These are phyloP conservation scores for Nyctereutes procyonoides DNA, from an alignment of 2,113 vertebrate species.

Conservation along the genomic window DNA sequence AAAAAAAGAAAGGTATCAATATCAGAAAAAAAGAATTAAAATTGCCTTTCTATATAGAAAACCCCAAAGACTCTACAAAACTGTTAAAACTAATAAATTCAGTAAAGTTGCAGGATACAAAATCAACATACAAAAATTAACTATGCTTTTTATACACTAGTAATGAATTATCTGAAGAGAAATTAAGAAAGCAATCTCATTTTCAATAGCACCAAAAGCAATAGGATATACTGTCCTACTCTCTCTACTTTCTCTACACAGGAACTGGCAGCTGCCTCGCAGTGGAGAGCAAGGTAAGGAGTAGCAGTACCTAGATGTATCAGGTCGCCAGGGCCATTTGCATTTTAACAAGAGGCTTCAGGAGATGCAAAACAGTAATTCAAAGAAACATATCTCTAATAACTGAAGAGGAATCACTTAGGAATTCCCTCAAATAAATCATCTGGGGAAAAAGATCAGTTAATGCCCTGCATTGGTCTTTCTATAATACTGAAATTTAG, in stretches of 20 bases:
- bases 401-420: neutral
- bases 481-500: neutral
- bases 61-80: neutral
- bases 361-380: neutral
- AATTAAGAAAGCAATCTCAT: neutral
- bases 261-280: neutral
- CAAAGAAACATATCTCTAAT: neutral
- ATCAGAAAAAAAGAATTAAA: no score
- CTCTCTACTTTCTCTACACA: neutral
- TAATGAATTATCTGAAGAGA: neutral
- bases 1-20: no score
- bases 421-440: neutral
- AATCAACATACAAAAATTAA: neutral
- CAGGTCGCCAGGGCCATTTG: neutral
- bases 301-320: neutral
- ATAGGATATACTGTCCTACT: neutral
- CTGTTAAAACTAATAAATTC: neutral
- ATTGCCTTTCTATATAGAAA: neutral
- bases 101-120: neutral
- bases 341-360: neutral
- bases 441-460: neutral
- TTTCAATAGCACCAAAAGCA: neutral
- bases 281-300: neutral
- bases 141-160: neutral
- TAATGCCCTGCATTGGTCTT: neutral